Percentiles rank a stretch among this genome's conserved stretches.
phyloP scores from a whole-genome alignment of 1,140 invertebrate species.

The Calycopis cecrops region DNA sequence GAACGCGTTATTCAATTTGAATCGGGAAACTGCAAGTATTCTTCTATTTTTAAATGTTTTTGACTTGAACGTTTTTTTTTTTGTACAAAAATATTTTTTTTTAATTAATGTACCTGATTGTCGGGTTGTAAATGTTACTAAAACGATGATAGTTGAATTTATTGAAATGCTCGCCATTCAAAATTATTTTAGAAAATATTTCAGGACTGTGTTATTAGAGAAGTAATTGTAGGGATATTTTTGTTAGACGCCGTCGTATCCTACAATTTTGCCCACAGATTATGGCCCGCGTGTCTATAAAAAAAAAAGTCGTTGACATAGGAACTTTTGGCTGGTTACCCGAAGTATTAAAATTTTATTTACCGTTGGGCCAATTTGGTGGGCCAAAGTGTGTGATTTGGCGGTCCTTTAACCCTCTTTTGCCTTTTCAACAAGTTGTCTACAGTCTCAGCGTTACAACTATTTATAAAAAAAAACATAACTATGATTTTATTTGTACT shows the following conservation, averaged over 20 bases:
- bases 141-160: constrained; percentile 21
- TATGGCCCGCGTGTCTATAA: neutral
- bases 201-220: constrained; percentile 70
- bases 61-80: constrained; percentile 22
- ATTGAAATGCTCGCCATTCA: constrained; percentile 19
- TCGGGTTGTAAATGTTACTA: constrained; percentile 19
- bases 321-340: neutral
- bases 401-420: constrained; percentile 39
- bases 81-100: constrained; percentile 30
- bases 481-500: too few species aligned
- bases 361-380: neutral
- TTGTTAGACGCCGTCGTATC: constrained; percentile 28
- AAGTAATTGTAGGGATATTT: constrained; percentile 53
- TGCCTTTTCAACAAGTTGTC: constrained; percentile 71
- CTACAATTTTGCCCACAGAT: neutral
- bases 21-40: neutral
- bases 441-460: constrained; percentile 13
- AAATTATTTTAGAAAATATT: constrained; percentile 51
- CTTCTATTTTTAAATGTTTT: constrained; percentile 10
- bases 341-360: too few species aligned
- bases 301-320: neutral
- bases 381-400: neutral
- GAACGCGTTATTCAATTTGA: too few species aligned
- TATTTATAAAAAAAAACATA: too few species aligned
- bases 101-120: constrained; percentile 54